phyloP scores from a whole-genome alignment of 2,797 vertebrate species.

The Ispidina lecontei region DNA sequence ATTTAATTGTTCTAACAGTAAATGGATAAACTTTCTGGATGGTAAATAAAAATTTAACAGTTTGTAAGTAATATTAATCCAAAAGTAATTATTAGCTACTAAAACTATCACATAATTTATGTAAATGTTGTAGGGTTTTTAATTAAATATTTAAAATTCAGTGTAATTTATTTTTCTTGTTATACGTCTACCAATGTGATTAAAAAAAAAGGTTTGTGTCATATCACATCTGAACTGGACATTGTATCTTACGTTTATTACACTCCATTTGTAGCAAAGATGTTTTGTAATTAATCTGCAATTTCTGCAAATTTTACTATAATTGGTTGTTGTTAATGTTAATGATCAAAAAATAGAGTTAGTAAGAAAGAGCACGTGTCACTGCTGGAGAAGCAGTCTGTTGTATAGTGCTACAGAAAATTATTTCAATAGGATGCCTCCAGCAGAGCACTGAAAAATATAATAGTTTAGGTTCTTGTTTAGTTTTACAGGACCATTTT shows the following conservation, averaged over 20 bases:
- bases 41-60: background rate
- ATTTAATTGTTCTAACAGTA: background rate
- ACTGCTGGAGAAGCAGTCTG: background rate
- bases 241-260: background rate
- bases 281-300: background rate
- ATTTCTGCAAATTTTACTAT: background rate
- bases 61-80: background rate
- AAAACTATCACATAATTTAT: background rate
- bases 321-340: slow-evolving; percentile 17
- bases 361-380: background rate
- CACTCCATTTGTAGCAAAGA: background rate
- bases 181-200: background rate
- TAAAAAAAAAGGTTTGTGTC: background rate
- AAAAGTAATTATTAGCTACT: background rate
- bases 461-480: slow-evolving; percentile 24
- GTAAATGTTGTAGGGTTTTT: background rate
- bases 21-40: background rate
- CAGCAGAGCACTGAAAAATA: background rate
- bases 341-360: background rate
- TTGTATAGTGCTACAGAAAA: background rate
- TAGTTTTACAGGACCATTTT: slow-evolving; percentile 29
- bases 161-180: background rate
- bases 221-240: background rate
- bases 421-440: slow-evolving; percentile 16
- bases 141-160: background rate